phyloP scores from a whole-genome alignment of 1,140 invertebrate genomes.

The Steinernema khuongi region DNA sequence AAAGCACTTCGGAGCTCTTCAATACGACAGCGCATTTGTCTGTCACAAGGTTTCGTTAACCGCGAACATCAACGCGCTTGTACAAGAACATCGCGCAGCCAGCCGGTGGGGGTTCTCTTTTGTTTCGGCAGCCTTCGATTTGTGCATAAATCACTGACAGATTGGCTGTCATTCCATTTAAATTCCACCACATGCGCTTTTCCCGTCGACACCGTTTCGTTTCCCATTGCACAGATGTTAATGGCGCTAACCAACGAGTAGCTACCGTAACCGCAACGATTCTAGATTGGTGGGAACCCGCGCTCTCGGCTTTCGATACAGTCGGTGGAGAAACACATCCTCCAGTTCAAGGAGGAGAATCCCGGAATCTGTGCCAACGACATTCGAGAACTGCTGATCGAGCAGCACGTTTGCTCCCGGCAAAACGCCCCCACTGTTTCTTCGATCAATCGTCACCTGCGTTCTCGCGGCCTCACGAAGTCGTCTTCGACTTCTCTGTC shows the following conservation, averaged over 20 bases:
- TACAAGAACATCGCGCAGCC: constrained; percentile 1
- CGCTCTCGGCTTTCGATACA: constrained; percentile 45
- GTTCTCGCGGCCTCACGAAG: constrained; percentile 26
- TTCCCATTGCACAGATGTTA: neutral
- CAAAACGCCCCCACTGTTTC: constrained; percentile 37
- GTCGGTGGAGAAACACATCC: constrained; percentile 45
- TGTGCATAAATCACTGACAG: constrained; percentile 7
- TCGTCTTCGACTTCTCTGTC: constrained; percentile 15
- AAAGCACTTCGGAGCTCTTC: neutral
- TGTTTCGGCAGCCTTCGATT: neutral
- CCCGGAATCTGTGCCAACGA: constrained; percentile 25
- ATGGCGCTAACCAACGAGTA: neutral
- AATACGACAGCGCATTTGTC: neutral
- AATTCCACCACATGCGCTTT: neutral
- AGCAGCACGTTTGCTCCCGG: constrained; percentile 24
- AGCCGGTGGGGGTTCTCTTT: constrained; percentile 12
- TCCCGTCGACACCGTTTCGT: neutral
- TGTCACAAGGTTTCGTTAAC: neutral
- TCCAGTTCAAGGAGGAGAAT: constrained; percentile 34
- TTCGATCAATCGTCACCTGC: constrained; percentile 36
- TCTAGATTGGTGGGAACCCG: constrained; percentile 54
- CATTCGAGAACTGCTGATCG: constrained; percentile 18
- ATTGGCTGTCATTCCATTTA: constrained; percentile 1
- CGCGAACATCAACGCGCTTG: neutral
- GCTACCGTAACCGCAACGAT: neutral